phyloP scores from a whole-genome alignment of 2,797 vertebrate genomes.

The Helostoma temminkii region DNA sequence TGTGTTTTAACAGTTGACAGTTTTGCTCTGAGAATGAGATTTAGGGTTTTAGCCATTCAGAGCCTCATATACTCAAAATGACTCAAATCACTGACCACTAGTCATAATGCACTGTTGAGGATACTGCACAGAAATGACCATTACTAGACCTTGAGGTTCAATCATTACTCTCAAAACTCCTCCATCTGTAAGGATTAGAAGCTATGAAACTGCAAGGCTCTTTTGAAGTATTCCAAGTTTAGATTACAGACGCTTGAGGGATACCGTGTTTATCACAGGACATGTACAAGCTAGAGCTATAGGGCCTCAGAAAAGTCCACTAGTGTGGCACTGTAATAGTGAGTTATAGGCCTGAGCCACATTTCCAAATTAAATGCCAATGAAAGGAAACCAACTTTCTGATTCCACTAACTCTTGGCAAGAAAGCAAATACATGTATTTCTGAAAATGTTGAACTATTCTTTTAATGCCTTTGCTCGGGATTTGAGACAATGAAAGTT shows the following conservation, averaged over 20 bases:
- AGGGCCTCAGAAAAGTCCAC: constrained; percentile 8
- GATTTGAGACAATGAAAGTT: background rate
- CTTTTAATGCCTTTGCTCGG: no score
- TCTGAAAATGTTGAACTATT: no score
- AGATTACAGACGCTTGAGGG: constrained; percentile 49
- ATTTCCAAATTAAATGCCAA: constrained; percentile 1
- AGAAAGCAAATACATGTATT: background rate
- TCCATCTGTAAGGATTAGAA: constrained; percentile 62
- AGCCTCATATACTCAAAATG: constrained; percentile 15
- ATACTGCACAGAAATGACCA: constrained; percentile 39
- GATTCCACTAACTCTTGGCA: background rate
- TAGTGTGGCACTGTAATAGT: constrained; percentile 10
- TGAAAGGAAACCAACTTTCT: constrained; percentile 8
- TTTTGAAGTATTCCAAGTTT: constrained; percentile 42
- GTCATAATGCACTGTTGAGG: constrained; percentile 21
- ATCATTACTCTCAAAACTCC: constrained; percentile 61
- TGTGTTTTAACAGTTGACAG: no score
- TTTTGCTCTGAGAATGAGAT: no score
- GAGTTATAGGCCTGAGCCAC: constrained; percentile 15
- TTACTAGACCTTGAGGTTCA: constrained; percentile 43
- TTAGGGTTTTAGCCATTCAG: no score
- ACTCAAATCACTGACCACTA: constrained; percentile 17
- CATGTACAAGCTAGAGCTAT: constrained; percentile 29
- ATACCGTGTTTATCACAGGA: constrained; percentile 51
- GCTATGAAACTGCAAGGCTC: constrained; percentile 37